These are phyloP conservation scores for Glaucomys volans DNA, from an alignment of 2,113 vertebrate genomes.

Conservation along the genomic window DNA sequence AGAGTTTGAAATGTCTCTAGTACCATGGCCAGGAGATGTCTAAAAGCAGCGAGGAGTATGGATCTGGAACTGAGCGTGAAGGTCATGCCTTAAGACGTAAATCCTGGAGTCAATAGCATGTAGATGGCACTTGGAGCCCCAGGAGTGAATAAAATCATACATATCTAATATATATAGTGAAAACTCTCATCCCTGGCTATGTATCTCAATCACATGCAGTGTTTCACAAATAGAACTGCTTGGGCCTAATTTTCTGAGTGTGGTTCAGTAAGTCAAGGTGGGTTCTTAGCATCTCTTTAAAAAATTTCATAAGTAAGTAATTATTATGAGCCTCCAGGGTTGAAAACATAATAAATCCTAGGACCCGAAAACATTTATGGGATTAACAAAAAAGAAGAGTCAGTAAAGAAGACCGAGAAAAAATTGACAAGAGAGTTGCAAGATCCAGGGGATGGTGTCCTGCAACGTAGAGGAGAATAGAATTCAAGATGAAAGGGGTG, in stretches of 20 bases:
- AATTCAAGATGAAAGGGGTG: background rate
- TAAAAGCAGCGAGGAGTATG: background rate
- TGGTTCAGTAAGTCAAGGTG: background rate
- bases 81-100: background rate
- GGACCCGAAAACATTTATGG: background rate
- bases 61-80: background rate
- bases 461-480: background rate
- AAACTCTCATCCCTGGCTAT: background rate
- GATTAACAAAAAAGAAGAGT: background rate
- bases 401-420: background rate
- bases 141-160: background rate
- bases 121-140: background rate
- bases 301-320: background rate
- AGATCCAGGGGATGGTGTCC: background rate
- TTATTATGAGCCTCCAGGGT: background rate
- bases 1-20: constrained; percentile 11
- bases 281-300: background rate
- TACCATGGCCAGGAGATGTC: background rate
- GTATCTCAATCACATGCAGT: background rate
- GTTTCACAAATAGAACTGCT: background rate
- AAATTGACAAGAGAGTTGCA: background rate
- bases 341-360: background rate
- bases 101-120: background rate
- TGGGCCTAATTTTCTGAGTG: background rate
- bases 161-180: background rate